Base-by-base conservation (phyloP, 2,797 vertebrate species). In the Urocyon cinereoargenteus region DNA sequence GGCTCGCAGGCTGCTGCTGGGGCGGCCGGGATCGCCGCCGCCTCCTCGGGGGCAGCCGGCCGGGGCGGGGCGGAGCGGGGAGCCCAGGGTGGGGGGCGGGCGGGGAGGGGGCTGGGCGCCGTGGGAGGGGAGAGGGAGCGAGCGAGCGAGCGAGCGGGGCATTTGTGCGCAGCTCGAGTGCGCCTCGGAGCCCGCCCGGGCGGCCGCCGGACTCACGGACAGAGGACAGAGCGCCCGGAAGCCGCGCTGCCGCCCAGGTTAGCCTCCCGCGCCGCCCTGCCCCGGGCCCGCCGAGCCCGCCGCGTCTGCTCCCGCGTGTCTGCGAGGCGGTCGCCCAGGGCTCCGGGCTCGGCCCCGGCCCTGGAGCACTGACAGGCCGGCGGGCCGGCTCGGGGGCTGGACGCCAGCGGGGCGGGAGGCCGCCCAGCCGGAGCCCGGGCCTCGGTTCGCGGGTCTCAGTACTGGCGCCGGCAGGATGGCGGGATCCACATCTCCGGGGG, bases 131-230 rank as follows among this genome's bases (percentile, higher is more conserved):
- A 6, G 93, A 10, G 93, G 40, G 62, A 75, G 83, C 45, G 40
- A 77, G 94, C 31, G 55, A 62, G 96, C 83, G 57, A 49, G 83
- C 26, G 66, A 73, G 79, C 84, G 45, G 89, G 98, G 94, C 94
- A 83, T 97, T 96, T 97, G 95, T 97, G 97, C 97, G 96, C 96
- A 96, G 98, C 97, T 97, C 90, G 11, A 87, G 95, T n/a, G 90
- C 81, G 96, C 93, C 96, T 90, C n/a, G 88, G 72, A 97, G 96
- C 87, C 97, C 34, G 83, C 97, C 62, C 14, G 82, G 96, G 96
- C 91, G 59, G 84, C 95, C 93, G 75, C 95, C 53, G 78, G 94
- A 96, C 95, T 1, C 91, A 15, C 36, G 1, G 66, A 95, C 91
- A 12, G 7, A 70, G 64, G 91, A 97, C 93, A 36, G 28, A 28